phyloP scores from a whole-genome alignment of 2,888 invertebrate species.

The Tethea ocularis region DNA sequence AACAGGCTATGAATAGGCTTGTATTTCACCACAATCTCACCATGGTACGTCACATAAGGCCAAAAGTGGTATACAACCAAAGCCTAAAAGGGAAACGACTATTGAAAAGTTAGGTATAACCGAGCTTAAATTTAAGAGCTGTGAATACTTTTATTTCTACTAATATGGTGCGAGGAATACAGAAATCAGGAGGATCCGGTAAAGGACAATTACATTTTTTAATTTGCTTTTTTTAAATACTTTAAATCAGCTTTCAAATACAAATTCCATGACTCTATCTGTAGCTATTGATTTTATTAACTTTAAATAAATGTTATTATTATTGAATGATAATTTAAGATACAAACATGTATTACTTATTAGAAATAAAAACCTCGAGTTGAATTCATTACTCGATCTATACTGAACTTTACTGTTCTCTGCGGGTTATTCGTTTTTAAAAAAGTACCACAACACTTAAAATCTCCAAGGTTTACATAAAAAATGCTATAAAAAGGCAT shows the following conservation, averaged over 20 bases:
- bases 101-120: too few relatives aligned
- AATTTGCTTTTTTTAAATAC: too few relatives aligned
- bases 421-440: slow-evolving; percentile 62
- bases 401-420: slow-evolving; percentile 43
- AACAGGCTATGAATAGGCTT: too few relatives aligned
- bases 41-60: too few relatives aligned
- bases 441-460: slow-evolving; percentile 62
- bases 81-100: too few relatives aligned
- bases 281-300: slow-evolving; percentile 20
- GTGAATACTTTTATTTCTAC: too few relatives aligned
- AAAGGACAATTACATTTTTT: too few relatives aligned
- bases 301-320: slow-evolving; percentile 29
- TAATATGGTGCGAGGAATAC: too few relatives aligned
- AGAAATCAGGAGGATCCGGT: too few relatives aligned
- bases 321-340: slow-evolving; percentile 41
- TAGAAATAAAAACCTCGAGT: slow-evolving; percentile 36
- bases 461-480: slow-evolving; percentile 70
- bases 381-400: slow-evolving; percentile 40
- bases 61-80: too few relatives aligned
- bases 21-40: too few relatives aligned
- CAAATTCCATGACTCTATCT: slow-evolving; percentile 15
- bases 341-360: slow-evolving; percentile 33
- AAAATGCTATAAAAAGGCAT: slow-evolving; percentile 72
- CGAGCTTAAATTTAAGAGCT: too few relatives aligned
- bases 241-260: slow-evolving; percentile 5